Evolutionary conservation across 2,797 vertebrate species (phyloP), one percentile per base, ranked within the genome.

Genomic region (Siniperca scherzeri): DNA sequence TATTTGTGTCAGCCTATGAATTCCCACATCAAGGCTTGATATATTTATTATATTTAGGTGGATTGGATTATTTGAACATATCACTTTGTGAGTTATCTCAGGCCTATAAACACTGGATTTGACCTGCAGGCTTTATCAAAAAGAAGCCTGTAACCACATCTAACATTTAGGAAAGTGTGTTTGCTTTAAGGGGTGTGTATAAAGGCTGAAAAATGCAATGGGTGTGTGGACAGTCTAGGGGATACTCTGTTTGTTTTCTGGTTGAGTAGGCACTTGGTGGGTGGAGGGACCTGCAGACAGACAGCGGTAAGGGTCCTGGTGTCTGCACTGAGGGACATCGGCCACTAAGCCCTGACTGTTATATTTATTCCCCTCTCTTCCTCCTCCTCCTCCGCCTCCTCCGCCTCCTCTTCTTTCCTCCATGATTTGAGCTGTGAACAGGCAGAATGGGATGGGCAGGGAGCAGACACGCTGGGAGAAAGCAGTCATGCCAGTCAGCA

Each of bases 211-310:
- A 71, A 74, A 73, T 74, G 33, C 40, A 57, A 13, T 57, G 82
- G 80, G 62, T 76, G 74, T 83, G 66, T 53, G 60, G 70, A 27
- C 77, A 52, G 61, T 79, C 53, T 40, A 21, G 74, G 65, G 40
- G 55, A 65, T 64, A 40, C 67, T 56, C 21, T 77, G 84, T 89
- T 83, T 87, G 80, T 80, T 82, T 94, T 93, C 61, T 89, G 85
- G 77, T 78, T 85, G 86, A 90, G 78, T 79, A 75, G 81, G 75
- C 87, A 48, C 74, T 70, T 92, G 89, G 93, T 90, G 85, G 87
- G 93, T 90, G 86, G 80, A 81, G 77, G 78, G 68, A 50, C 68
- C 77, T 60, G 70, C 85, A 82, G 90, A 88, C 84, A 91, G 92
- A 91, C 92, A 93, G 87, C 70, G 3, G 70, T 74, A 76, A 87